These are phyloP conservation scores for Mesocentrotus franciscanus DNA, from an alignment of 53 echinoderm and acorn worm genomes.

Conservation along the genomic window DNA sequence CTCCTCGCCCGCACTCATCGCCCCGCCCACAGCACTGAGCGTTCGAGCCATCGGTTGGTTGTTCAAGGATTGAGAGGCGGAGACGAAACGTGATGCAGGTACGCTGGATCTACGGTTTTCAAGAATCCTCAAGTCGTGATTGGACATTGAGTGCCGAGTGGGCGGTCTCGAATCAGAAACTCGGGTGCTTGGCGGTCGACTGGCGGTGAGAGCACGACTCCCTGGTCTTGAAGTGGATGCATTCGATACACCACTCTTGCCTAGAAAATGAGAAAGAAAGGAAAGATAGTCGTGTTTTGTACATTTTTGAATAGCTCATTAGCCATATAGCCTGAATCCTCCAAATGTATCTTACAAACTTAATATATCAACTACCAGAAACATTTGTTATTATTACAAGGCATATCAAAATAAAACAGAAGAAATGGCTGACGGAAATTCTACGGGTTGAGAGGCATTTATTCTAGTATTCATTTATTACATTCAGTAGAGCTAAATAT, in stretches of 20 bases:
- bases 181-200: conserved; percentile 43
- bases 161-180: conserved; percentile 48
- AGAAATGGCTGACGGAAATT: neutral
- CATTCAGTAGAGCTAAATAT: neutral
- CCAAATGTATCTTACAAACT: neutral
- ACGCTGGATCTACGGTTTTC: conserved; percentile 43
- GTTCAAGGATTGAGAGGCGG: conserved; percentile 44
- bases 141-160: conserved; percentile 47
- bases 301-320: neutral
- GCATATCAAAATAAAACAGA: neutral
- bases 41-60: conserved; percentile 16
- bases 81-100: conserved; percentile 29
- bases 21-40: conserved; percentile 55
- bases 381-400: neutral
- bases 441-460: neutral
- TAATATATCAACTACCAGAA: neutral
- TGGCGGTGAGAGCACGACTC: conserved; percentile 16
- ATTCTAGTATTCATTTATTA: no score
- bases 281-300: neutral
- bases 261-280: neutral
- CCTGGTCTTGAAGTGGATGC: conserved; percentile 10
- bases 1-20: conserved; percentile 47
- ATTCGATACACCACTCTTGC: conserved; percentile 36
- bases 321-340: neutral
- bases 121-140: conserved; percentile 56